phyloP scores from a whole-genome alignment of 2,113 vertebrate genomes.

The Cinclus cinclus region DNA sequence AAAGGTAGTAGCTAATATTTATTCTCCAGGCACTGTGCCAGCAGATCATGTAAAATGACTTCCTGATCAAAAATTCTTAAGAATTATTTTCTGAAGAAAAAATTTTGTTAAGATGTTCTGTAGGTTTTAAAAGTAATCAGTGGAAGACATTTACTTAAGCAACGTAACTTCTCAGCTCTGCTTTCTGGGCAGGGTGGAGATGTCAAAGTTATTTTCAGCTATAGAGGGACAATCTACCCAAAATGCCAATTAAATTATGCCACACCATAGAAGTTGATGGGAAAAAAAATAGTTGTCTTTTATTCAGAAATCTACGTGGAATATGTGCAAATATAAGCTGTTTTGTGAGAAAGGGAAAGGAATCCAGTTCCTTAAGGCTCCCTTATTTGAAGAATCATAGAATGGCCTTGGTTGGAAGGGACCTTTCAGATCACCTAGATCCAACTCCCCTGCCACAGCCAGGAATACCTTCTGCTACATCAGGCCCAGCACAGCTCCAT shows the following conservation, averaged over 20 bases:
- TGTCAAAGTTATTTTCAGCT: neutral
- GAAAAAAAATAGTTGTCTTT: neutral
- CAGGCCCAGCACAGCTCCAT: neutral
- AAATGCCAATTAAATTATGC: neutral
- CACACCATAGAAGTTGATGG: neutral
- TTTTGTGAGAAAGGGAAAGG: neutral
- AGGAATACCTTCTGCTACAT: neutral
- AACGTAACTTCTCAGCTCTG: neutral
- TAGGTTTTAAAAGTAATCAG: neutral
- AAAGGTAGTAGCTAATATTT: neutral
- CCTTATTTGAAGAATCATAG: neutral
- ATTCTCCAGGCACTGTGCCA: neutral
- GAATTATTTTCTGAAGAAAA: neutral
- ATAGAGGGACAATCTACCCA: neutral
- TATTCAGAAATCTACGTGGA: neutral
- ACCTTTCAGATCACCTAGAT: neutral
- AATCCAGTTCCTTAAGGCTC: neutral
- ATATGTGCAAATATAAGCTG: neutral
- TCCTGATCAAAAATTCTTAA: neutral
- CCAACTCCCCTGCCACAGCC: neutral
- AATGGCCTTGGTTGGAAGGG: neutral
- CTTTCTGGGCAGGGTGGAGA: neutral
- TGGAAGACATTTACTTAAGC: neutral
- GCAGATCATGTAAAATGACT: neutral
- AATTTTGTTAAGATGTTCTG: neutral